Percentiles rank a stretch among this genome's conserved stretches.
phyloP scores from a whole-genome alignment of 2,797 vertebrate species.

The Helarctos malayanus region DNA sequence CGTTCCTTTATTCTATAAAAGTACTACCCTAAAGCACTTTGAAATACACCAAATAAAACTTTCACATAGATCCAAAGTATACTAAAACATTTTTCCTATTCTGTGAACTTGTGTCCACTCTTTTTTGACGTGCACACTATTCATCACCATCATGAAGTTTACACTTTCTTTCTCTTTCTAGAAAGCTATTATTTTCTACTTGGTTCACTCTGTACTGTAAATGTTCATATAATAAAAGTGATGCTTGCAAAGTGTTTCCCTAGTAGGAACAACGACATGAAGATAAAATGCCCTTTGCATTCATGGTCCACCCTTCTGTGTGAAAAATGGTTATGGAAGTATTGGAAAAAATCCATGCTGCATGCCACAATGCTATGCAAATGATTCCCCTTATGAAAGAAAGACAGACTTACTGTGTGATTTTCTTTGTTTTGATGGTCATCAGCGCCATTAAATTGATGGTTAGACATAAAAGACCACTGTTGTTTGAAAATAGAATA shows the following conservation, averaged over 20 bases:
- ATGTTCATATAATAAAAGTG: background rate
- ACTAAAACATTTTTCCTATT: background rate
- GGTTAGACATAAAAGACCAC: constrained; percentile 55
- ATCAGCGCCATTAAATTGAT: constrained; percentile 69
- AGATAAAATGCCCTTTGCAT: constrained; percentile 42
- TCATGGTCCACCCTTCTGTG: background rate
- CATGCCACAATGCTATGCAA: constrained; percentile 33
- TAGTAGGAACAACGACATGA: background rate
- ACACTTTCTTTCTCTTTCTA: constrained; percentile 2
- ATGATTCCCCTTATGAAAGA: constrained; percentile 49
- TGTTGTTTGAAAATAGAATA: constrained; percentile 71
- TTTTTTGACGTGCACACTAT: rapidly evolving
- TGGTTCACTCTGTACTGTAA: background rate
- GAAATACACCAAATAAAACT: background rate
- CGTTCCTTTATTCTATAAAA: constrained; percentile 28
- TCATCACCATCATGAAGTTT: background rate
- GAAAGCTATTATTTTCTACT: constrained; percentile 20
- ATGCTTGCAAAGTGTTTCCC: background rate
- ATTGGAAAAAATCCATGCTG: background rate
- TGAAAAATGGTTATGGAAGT: background rate
- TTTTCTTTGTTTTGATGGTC: constrained; percentile 70
- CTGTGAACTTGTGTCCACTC: rapidly evolving
- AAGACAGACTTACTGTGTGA: constrained; percentile 41
- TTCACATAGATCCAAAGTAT: background rate
- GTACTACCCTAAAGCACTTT: background rate